These are phyloP conservation scores for Beris morrisii DNA, from an alignment of 2,888 invertebrate species.

Conservation along the genomic window DNA sequence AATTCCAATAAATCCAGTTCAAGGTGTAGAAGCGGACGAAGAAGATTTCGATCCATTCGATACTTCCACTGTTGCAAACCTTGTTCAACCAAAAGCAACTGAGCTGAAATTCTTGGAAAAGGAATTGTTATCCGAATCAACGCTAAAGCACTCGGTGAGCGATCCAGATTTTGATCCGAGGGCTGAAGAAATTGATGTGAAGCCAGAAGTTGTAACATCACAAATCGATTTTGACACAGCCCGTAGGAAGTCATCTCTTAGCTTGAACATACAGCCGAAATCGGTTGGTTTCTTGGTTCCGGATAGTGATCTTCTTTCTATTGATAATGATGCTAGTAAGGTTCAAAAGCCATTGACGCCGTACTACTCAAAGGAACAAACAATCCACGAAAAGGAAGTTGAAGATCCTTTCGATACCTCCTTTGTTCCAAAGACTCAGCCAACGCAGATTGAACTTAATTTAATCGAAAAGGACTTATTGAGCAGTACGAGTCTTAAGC, in stretches of 20 bases:
- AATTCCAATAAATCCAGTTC: slow-evolving; percentile 65
- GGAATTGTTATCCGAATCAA: slow-evolving; percentile 66
- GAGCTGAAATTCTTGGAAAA: slow-evolving; percentile 78
- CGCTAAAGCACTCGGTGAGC: slow-evolving; percentile 60
- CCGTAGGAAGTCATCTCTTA: slow-evolving; percentile 64
- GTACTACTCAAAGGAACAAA: slow-evolving; percentile 64
- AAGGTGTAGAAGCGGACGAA: slow-evolving; percentile 43
- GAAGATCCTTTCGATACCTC: slow-evolving; percentile 88
- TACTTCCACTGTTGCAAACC: slow-evolving; percentile 73
- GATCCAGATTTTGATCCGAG: slow-evolving; percentile 85
- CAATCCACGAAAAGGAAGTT: slow-evolving; percentile 58
- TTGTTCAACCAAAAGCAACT: slow-evolving; percentile 74
- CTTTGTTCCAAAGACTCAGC: slow-evolving; percentile 72
- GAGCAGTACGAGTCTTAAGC: slow-evolving; percentile 57
- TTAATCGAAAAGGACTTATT: slow-evolving; percentile 73
- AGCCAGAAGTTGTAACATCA: slow-evolving; percentile 40
- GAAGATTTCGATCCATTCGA: slow-evolving; percentile 83
- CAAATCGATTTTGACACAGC: slow-evolving; percentile 47
- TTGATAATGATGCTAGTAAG: slow-evolving; percentile 62
- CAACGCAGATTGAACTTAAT: slow-evolving; percentile 76
- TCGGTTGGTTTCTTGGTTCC: slow-evolving; percentile 65
- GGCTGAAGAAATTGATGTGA: slow-evolving; percentile 57
- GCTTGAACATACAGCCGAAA: slow-evolving; percentile 62
- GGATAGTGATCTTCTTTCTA: slow-evolving; percentile 62
- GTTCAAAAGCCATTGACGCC: slow-evolving; percentile 77